Evolutionary conservation across 2,888 invertebrate genomes (phyloP), one percentile per base, ranked within the genome.

Genomic region (Theretra japonica): DNA sequence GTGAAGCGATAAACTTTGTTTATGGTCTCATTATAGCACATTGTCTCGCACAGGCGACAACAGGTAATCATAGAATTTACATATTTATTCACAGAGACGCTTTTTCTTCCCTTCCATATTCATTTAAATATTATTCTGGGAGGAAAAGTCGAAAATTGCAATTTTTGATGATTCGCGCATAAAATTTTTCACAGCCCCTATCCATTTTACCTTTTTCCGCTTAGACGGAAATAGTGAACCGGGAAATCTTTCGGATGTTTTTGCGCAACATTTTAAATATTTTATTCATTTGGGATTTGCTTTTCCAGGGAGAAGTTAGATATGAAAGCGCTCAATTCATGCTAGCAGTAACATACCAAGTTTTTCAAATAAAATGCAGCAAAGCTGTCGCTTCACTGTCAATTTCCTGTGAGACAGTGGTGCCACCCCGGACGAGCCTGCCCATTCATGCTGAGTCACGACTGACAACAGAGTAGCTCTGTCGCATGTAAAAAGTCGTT

Each of bases 11-110:
- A 86, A 86, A 84, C 72, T 75, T 78, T 81, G 85, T 88, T 87
- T 85, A 86, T 80, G 81, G 73, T 76, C 79, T 84, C 86, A 84
- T 88, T 86, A 86, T 83, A 83, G 80, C 80, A 80, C 82, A 82
- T 80, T 83, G 83, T 82, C 80, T 81, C 75, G 76, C 76, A 77
- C 78, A 83, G 79, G 79, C 80, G 79, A 79, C 81, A 79, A 77
- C 77, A 81, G 83, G 84, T 82, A 82, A 82, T 82, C 82, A 80
- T 76, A 71, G 74, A 70, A 81, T 80, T 82, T 81, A 57, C 70
- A 73, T 69, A 23, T 65, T 62, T 62, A 62, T 62, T 23, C 21
- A 60, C 30, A 33, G 33, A 41, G 33, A 62, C 41, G 21, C 21
- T 33, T 21, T 62, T 41, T 25, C 59, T 59, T 59, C 59, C 30